Percentiles rank a stretch among this genome's conserved stretches.
Evolutionary conservation across 1,140 invertebrate species (phyloP).

Genomic region (Eufriesea mexicana): DNA sequence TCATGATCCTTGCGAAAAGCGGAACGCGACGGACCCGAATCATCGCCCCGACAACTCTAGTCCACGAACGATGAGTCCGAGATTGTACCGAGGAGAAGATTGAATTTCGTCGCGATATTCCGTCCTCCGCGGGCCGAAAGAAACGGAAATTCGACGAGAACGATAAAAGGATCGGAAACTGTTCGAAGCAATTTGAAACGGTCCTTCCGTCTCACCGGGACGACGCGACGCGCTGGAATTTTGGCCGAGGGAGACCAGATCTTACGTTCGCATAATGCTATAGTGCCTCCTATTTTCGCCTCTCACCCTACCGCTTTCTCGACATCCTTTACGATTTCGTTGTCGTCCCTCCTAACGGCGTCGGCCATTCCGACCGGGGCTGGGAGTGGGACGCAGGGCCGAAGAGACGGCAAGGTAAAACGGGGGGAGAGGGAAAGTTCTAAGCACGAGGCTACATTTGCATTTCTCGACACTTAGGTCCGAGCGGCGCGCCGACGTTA

Average conservation of each 20-base stretch:
- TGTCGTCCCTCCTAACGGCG: neutral
- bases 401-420: neutral
- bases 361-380: neutral
- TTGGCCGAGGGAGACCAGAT: neutral
- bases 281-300: neutral
- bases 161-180: neutral
- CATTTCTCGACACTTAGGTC: conserved; percentile 68
- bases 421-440: conserved; percentile 3
- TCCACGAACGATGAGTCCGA: neutral
- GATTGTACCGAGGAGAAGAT: conserved; percentile 13
- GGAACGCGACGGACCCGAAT: neutral
- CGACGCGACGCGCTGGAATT: conserved; percentile 4
- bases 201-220: neutral
- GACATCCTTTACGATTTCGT: conserved; percentile 15
- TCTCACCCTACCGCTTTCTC: neutral
- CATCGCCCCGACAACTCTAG: neutral
- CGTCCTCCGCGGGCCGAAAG: neutral
- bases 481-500: conserved; percentile 62
- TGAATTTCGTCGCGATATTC: conserved; percentile 27
- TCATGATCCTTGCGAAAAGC: neutral
- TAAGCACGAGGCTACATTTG: conserved; percentile 61
- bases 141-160: too few species aligned
- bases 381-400: neutral
- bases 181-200: neutral
- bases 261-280: neutral